Conservation (phyloP, 2,888 invertebrate species). For the Scaptodrosophila latifasciaeformis region DNA sequence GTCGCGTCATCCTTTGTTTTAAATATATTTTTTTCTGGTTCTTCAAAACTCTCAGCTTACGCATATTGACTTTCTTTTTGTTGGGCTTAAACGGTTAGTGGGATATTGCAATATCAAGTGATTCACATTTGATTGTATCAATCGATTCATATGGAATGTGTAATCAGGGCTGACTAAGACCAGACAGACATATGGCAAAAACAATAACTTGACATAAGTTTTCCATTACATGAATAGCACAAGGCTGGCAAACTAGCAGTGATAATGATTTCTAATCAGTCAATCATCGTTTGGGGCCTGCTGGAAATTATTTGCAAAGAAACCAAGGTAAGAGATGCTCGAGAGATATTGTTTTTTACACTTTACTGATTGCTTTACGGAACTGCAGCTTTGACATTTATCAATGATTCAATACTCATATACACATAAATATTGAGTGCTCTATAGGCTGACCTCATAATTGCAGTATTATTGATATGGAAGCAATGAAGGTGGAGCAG, state of each 20-base stretch:
- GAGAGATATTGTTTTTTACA: constrained; percentile 28
- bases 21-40: neutral
- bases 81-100: constrained; percentile 2
- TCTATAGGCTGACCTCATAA: constrained; percentile 26
- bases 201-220: too few relatives aligned
- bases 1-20: too few relatives aligned
- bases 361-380: constrained; percentile 42
- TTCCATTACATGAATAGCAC: constrained; percentile 45
- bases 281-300: too few relatives aligned
- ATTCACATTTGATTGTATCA: constrained; percentile 20
- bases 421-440: too few relatives aligned
- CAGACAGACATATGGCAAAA: constrained; percentile 13
- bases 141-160: constrained; percentile 1
- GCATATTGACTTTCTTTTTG: neutral
- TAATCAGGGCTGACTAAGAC: constrained; percentile 2
- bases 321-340: neutral
- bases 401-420: constrained; percentile 25
- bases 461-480: constrained; percentile 14
- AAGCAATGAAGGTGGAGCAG: too few relatives aligned
- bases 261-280: constrained; percentile 57
- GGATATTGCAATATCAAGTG: constrained; percentile 23
- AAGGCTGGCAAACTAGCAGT: constrained; percentile 12
- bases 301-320: constrained; percentile 21
- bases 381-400: constrained; percentile 54
- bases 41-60: neutral